Evolutionary conservation across 2,113 vertebrate species (phyloP).

Genomic region (Pseudolaguvia tuberculata): DNA sequence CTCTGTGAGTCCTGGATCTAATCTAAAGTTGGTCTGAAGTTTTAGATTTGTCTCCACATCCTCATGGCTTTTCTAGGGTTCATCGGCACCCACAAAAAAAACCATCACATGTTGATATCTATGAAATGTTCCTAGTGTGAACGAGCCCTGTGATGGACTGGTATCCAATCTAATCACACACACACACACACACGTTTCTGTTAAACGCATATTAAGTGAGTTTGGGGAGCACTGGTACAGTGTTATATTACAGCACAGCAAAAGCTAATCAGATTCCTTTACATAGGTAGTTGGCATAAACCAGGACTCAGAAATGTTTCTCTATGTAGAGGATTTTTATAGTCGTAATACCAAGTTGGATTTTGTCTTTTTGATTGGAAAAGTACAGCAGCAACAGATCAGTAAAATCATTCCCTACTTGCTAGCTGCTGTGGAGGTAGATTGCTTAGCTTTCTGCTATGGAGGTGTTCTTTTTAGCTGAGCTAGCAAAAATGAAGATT

Average conservation of each 20-base stretch:
- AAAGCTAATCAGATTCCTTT: background rate
- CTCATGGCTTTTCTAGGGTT: background rate
- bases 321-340: background rate
- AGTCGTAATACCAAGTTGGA: background rate
- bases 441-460: constrained; percentile 52
- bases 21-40: background rate
- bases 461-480: constrained; percentile 42
- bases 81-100: background rate
- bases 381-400: background rate
- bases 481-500: constrained; percentile 51
- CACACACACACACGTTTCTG: too few species aligned
- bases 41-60: background rate
- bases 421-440: background rate
- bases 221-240: too few species aligned
- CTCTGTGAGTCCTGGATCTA: too few species aligned
- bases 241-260: background rate
- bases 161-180: too few species aligned
- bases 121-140: background rate
- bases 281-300: constrained; percentile 10
- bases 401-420: background rate
- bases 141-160: background rate
- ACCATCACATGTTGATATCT: background rate
- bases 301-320: background rate
- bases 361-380: too few species aligned
- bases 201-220: too few species aligned